A percentile compares a stretch with the other conserved stretches of the same genome.
phyloP scores from a whole-genome alignment of 2,888 invertebrate species.

The Plebejus melissa region DNA sequence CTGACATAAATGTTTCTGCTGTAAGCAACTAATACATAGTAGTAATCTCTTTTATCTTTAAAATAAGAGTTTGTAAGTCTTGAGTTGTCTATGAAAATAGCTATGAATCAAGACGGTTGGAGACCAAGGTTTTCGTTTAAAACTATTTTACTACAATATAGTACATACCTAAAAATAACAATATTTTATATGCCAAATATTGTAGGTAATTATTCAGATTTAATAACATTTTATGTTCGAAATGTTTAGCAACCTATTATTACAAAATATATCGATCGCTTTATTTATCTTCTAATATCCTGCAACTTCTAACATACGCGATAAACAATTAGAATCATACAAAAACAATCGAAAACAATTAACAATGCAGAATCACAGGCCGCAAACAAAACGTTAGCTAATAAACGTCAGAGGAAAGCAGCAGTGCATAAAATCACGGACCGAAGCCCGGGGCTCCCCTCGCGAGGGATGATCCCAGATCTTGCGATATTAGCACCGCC shows the following conservation, averaged over 20 bases:
- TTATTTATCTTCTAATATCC: too few relatives aligned
- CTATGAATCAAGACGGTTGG: background rate
- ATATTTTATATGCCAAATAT: too few relatives aligned
- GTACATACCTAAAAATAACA: too few relatives aligned
- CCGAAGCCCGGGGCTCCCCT: conserved; percentile 40
- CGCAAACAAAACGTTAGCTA: conserved; percentile 51
- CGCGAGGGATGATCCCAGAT: conserved; percentile 61
- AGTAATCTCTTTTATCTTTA: too few relatives aligned
- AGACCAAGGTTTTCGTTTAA: background rate
- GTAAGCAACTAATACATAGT: too few relatives aligned
- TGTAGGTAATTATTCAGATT: background rate
- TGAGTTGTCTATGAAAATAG: background rate
- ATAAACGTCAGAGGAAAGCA: conserved; percentile 61
- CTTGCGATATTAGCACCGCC: conserved; percentile 73
- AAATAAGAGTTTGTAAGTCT: background rate
- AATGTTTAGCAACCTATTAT: background rate
- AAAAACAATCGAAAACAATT: conserved; percentile 33
- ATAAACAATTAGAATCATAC: conserved; percentile 2
- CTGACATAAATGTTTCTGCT: too few relatives aligned
- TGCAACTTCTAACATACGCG: background rate
- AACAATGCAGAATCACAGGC: conserved; percentile 46
- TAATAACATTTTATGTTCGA: too few relatives aligned
- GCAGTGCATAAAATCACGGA: conserved; percentile 57
- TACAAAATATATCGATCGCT: background rate
- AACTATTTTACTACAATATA: too few relatives aligned